These are phyloP conservation scores for Microcebus jonahi DNA, from an alignment of 2,113 vertebrate species.

Conservation along the genomic window DNA sequence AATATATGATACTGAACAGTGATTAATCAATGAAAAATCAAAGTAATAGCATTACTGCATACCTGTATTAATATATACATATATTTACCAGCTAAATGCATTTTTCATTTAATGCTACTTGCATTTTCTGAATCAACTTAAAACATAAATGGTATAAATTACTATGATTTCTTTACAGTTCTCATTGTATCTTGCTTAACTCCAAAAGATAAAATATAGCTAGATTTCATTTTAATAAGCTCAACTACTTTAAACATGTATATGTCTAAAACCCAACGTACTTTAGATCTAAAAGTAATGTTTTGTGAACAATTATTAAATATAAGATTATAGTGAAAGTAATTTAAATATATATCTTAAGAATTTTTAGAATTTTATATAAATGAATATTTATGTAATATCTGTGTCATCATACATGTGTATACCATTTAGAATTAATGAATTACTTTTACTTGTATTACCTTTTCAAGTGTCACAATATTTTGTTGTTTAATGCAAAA, in stretches of 20 bases:
- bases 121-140: background rate
- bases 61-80: background rate
- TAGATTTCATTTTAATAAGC: background rate
- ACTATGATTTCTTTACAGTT: background rate
- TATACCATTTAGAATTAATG: background rate
- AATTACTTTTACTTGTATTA: background rate
- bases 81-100: background rate
- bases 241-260: background rate
- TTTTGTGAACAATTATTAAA: background rate
- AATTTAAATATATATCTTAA: background rate
- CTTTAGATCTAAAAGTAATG: background rate
- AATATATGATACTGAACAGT: slow-evolving; percentile 30
- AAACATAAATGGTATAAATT: background rate
- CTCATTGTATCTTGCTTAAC: background rate
- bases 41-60: background rate
- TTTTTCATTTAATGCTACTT: background rate
- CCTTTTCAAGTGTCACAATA: background rate
- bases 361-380: background rate
- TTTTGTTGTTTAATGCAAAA: background rate
- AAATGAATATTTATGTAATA: background rate
- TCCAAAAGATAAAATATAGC: background rate
- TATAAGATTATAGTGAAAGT: background rate
- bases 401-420: background rate
- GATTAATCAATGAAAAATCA: background rate
- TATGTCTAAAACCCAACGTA: background rate